Conservation (phyloP, 2,797 vertebrate species). For the Dipus sagitta region DNA sequence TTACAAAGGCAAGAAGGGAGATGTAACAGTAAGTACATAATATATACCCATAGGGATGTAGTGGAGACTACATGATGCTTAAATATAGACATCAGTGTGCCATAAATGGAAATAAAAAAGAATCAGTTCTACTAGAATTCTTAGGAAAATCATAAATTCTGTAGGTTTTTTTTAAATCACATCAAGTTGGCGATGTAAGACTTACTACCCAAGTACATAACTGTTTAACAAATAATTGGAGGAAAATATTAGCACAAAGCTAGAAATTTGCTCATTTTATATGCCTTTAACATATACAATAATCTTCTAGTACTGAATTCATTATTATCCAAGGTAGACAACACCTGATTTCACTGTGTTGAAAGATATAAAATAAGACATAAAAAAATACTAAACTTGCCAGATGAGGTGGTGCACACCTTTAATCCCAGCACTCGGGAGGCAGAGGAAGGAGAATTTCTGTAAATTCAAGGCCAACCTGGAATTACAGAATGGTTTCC, state of each 20-base stretch:
- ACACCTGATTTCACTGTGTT: neutral
- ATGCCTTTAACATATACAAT: neutral
- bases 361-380: neutral
- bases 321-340: neutral
- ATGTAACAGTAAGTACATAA: neutral
- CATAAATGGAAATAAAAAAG: neutral
- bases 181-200: neutral
- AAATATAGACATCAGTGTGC: neutral
- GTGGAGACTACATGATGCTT: neutral
- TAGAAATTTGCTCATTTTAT: neutral
- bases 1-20: conserved; percentile 8
- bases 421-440: no score
- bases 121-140: neutral
- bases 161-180: neutral
- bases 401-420: no score
- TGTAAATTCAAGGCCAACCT: no score
- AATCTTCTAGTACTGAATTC: neutral
- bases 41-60: neutral
- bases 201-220: neutral
- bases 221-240: conserved; percentile 14
- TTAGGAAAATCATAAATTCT: neutral
- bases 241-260: neutral
- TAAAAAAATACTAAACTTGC: neutral
- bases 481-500: no score
- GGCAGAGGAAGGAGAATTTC: no score